These are phyloP conservation scores for Phyllotis vaccarum DNA, from an alignment of 2,797 vertebrate species.

Conservation along the genomic window DNA sequence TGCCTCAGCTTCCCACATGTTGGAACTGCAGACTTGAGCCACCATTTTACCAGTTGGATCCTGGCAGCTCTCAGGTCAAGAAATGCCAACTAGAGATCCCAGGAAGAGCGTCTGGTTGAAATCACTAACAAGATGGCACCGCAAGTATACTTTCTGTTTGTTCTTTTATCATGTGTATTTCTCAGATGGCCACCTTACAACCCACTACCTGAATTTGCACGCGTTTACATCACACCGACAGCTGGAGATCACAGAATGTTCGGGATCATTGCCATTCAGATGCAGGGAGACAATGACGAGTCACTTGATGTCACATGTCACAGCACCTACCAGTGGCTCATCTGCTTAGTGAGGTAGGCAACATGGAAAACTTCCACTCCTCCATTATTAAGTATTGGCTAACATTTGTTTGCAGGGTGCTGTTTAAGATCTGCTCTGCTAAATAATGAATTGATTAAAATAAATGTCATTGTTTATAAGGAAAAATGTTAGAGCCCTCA, in stretches of 20 bases:
- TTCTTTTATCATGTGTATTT: background rate
- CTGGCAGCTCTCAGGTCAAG: background rate
- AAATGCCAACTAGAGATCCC: background rate
- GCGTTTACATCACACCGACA: background rate
- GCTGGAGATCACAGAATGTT: background rate
- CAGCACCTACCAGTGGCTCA: too few species aligned
- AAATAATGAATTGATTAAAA: conserved; percentile 45
- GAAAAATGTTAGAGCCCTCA: conserved; percentile 6
- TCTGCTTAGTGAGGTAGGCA: background rate
- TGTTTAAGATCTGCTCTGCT: conserved; percentile 24
- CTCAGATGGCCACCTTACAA: background rate
- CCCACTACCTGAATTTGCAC: background rate
- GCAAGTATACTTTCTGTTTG: conserved; percentile 4
- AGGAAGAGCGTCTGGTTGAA: conserved; percentile 9
- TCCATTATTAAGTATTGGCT: conserved; percentile 36
- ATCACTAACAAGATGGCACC: background rate
- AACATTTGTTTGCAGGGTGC: background rate
- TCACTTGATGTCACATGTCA: background rate
- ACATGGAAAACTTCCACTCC: background rate
- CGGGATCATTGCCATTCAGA: background rate
- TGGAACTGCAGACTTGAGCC: background rate
- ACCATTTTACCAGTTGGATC: background rate
- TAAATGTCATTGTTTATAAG: background rate
- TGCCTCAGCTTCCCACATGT: background rate
- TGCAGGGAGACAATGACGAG: background rate